Evolutionary conservation across 2,888 invertebrate genomes (phyloP).

Genomic region (Oscheius sp.): DNA sequence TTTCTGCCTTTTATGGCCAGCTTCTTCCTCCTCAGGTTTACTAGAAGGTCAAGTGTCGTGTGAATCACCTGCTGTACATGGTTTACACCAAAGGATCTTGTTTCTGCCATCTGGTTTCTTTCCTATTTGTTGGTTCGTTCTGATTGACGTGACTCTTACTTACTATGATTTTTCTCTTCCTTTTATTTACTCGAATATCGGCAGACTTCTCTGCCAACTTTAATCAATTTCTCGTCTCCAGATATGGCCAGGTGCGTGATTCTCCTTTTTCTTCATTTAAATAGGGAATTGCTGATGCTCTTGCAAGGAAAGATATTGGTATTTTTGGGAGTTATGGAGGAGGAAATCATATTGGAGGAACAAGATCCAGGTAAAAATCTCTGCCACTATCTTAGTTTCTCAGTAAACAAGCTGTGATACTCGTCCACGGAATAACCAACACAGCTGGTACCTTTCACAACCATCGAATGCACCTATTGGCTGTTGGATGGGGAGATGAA

Average conservation of each 20-base stretch:
- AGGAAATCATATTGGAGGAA: slow-evolving; percentile 38
- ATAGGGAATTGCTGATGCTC: slow-evolving; percentile 34
- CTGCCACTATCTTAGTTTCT: slow-evolving; percentile 6
- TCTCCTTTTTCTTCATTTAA: not conserved
- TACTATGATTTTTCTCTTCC: not conserved
- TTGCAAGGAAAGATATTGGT: slow-evolving; percentile 47
- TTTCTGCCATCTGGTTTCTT: slow-evolving; percentile 26
- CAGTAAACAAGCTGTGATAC: slow-evolving; percentile 49
- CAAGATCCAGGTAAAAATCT: slow-evolving; percentile 28
- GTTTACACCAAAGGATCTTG: slow-evolving; percentile 27
- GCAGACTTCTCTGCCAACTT: slow-evolving; percentile 21
- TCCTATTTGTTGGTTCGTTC: slow-evolving; percentile 20
- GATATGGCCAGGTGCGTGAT: slow-evolving; percentile 14
- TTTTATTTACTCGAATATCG: not conserved
- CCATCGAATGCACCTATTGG: slow-evolving; percentile 42
- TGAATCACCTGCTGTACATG: slow-evolving; percentile 18
- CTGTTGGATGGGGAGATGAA: slow-evolving; percentile 47
- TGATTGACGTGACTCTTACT: slow-evolving; percentile 1
- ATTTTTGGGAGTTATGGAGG: slow-evolving; percentile 46
- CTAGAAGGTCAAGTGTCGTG: slow-evolving; percentile 8
- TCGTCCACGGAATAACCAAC: slow-evolving; percentile 49
- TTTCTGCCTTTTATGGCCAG: too few species aligned
- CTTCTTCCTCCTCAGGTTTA: not conserved
- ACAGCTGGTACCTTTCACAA: slow-evolving; percentile 47
- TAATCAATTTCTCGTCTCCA: slow-evolving; percentile 13